Conservation (phyloP, 2,888 invertebrate genomes). For the Sinohyriopsis cumingii region DNA sequence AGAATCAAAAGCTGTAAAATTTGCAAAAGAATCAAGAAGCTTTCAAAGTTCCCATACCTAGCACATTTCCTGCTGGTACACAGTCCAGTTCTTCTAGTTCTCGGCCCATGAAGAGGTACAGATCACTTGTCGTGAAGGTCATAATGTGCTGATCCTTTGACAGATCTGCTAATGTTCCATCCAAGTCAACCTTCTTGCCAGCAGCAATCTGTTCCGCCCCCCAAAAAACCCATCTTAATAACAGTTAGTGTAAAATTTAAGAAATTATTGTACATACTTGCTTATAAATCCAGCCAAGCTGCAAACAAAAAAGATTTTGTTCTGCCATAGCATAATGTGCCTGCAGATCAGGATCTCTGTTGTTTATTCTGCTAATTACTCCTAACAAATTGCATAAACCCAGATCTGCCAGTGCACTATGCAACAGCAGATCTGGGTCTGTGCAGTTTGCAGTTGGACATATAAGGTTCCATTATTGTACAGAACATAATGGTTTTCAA, state of each 20-base stretch:
- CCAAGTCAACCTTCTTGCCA: slow-evolving; percentile 23
- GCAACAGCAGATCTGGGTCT: too few relatives aligned
- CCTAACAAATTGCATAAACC: too few relatives aligned
- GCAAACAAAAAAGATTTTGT: too few relatives aligned
- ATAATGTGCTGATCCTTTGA: slow-evolving; percentile 79
- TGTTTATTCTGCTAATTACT: too few relatives aligned
- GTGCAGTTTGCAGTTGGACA: too few relatives aligned
- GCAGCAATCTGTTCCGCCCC: slow-evolving; percentile 1
- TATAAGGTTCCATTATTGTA: neutral
- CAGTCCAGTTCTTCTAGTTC: slow-evolving; percentile 84
- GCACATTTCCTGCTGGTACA: slow-evolving; percentile 91
- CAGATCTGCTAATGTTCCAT: slow-evolving; percentile 58
- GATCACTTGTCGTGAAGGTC: slow-evolving; percentile 77
- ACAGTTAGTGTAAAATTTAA: neutral
- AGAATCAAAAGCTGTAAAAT: slow-evolving; percentile 71
- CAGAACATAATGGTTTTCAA: too few relatives aligned
- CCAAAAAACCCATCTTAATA: neutral
- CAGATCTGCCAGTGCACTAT: too few relatives aligned
- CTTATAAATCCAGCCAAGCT: too few relatives aligned
- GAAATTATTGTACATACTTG: neutral
- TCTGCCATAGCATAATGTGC: too few relatives aligned
- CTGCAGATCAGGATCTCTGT: too few relatives aligned
- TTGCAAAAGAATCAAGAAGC: slow-evolving; percentile 45
- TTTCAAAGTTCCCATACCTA: slow-evolving; percentile 75
- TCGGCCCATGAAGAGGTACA: slow-evolving; percentile 94